These are phyloP conservation scores for Stictocephala bisonia DNA, from an alignment of 2,888 invertebrate species.

Conservation along the genomic window DNA sequence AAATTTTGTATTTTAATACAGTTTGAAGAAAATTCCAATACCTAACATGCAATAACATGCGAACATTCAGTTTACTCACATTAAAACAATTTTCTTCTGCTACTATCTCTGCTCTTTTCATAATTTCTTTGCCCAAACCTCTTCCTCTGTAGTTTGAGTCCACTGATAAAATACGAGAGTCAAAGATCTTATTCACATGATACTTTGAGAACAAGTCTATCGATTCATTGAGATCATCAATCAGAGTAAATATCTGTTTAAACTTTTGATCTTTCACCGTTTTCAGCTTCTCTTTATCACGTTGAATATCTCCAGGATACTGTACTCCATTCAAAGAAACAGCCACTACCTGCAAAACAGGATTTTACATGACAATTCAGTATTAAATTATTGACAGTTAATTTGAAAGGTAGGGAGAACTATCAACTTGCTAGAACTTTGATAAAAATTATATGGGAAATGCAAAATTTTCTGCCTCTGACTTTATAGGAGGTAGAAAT, in stretches of 20 bases:
- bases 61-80: no score
- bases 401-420: no score
- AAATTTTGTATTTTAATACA: no score
- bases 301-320: conserved; percentile 77
- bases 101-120: conserved; percentile 74
- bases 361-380: neutral
- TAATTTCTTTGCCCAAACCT: conserved; percentile 79
- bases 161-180: conserved; percentile 84
- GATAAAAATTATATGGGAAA: no score
- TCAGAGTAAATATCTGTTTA: conserved; percentile 81
- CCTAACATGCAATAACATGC: no score
- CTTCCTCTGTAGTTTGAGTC: conserved; percentile 76
- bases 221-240: conserved; percentile 77
- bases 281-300: conserved; percentile 75
- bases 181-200: conserved; percentile 77
- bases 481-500: no score
- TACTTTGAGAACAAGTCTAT: conserved; percentile 76
- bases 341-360: conserved; percentile 74
- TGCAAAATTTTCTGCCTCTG: neutral
- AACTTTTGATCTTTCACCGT: conserved; percentile 68
- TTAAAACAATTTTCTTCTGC: conserved; percentile 77
- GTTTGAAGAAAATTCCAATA: no score
- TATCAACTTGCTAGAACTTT: no score
- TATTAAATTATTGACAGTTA: no score
- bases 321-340: conserved; percentile 83